Conservation (phyloP, 2,113 vertebrate species). For the Tretioscincus oriximinensis region DNA sequence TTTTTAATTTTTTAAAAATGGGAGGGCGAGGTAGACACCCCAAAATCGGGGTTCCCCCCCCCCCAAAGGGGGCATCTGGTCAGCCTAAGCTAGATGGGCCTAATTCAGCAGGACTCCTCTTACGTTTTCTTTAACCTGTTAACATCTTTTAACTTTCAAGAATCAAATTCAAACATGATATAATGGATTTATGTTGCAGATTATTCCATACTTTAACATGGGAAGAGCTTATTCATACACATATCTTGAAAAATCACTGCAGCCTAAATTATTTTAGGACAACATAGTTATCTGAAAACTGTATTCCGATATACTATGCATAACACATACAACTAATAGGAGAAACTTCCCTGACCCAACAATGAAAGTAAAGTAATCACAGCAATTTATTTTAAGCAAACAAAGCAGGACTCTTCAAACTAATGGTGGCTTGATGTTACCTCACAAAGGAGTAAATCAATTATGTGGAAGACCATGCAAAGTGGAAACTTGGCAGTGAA, state of each 20-base stretch:
- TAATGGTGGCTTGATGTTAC: conserved; percentile 64
- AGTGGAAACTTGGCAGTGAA: conserved; percentile 99
- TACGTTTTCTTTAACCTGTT: neutral
- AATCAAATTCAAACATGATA: neutral
- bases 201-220: neutral
- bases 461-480: conserved; percentile 99
- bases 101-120: too few relatives aligned
- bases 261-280: too few relatives aligned
- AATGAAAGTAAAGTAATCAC: neutral
- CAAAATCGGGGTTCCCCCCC: too few relatives aligned
- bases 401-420: conserved; percentile 13
- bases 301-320: neutral
- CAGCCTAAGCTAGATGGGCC: too few relatives aligned
- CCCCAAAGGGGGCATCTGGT: too few relatives aligned
- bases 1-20: too few relatives aligned
- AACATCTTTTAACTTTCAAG: neutral
- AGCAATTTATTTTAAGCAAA: neutral
- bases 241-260: neutral
- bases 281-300: neutral
- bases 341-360: neutral
- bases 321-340: too few relatives aligned
- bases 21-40: too few relatives aligned
- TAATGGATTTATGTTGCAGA: neutral
- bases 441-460: conserved; percentile 96
- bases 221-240: neutral